Conservation (phyloP, 1,140 invertebrate genomes). For the Drosophila sp. region DNA sequence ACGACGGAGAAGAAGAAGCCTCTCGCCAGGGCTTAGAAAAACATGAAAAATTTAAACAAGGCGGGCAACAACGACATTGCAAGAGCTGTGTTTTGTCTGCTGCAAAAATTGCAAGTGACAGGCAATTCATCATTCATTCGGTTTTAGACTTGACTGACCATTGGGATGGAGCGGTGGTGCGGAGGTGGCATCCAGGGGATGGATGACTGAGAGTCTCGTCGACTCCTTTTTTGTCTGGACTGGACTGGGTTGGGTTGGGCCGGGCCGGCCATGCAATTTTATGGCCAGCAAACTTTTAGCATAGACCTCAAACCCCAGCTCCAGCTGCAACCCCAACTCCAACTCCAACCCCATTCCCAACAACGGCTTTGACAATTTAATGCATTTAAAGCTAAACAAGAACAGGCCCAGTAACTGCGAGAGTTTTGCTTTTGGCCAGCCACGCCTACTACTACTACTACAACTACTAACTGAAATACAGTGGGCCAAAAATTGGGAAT, state of each 20-base stretch:
- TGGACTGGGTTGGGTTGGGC: not conserved
- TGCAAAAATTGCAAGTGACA: constrained; percentile 80
- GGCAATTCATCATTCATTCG: constrained; percentile 80
- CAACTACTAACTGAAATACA: not conserved
- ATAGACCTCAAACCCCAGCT: constrained; percentile 13
- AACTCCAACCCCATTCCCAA: not conserved
- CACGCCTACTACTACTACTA: not conserved
- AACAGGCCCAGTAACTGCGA: constrained; percentile 32
- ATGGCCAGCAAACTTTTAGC: constrained; percentile 71
- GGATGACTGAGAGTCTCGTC: constrained; percentile 32
- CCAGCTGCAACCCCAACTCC: too few relatives aligned
- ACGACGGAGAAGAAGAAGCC: not conserved
- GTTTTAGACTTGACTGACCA: constrained; percentile 64
- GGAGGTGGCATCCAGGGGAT: constrained; percentile 10
- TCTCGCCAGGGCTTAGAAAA: constrained; percentile 55
- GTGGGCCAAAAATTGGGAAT: not conserved
- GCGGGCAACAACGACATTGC: constrained; percentile 46
- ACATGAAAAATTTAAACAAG: constrained; percentile 78
- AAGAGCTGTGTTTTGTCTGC: constrained; percentile 68
- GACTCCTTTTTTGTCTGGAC: constrained; percentile 70
- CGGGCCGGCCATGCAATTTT: constrained; percentile 60
- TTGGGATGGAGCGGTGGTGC: constrained; percentile 16
- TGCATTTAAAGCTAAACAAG: constrained; percentile 72
- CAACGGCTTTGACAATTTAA: constrained; percentile 71
- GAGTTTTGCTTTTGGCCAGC: not conserved